These are phyloP conservation scores for Athene noctua DNA, from an alignment of 2,113 vertebrate genomes.

Conservation along the genomic window DNA sequence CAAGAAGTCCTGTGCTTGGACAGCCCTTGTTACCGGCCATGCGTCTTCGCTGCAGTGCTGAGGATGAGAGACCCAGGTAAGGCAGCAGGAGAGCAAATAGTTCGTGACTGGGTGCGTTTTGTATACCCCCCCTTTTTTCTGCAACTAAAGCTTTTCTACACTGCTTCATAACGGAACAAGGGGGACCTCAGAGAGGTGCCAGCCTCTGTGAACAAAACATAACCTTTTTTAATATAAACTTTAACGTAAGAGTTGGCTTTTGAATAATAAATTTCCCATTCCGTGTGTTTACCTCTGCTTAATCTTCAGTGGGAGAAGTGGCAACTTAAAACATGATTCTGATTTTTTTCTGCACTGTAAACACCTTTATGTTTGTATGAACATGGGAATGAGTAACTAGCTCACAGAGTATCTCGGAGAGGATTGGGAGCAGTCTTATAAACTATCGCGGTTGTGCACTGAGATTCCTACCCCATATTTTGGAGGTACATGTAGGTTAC, in stretches of 20 bases:
- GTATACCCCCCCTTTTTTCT: neutral
- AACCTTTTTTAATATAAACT: neutral
- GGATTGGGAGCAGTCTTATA: neutral
- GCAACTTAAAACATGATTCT: neutral
- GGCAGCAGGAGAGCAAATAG: neutral
- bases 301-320: neutral
- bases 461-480: neutral
- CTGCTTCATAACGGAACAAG: neutral
- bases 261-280: neutral
- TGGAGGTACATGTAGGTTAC: neutral
- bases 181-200: neutral
- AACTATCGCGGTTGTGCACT: fast-evolving
- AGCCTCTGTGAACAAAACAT: neutral
- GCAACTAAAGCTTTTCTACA: neutral
- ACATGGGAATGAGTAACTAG: neutral
- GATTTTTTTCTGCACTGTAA: neutral
- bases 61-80: neutral
- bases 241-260: neutral
- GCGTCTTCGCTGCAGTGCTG: fast-evolving
- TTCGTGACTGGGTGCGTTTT: fast-evolving
- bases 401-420: neutral
- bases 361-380: neutral
- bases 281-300: neutral
- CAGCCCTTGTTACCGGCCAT: neutral
- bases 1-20: neutral